These are phyloP conservation scores for Cyclura pinguis DNA, from an alignment of 2,797 vertebrate genomes.

Conservation along the genomic window DNA sequence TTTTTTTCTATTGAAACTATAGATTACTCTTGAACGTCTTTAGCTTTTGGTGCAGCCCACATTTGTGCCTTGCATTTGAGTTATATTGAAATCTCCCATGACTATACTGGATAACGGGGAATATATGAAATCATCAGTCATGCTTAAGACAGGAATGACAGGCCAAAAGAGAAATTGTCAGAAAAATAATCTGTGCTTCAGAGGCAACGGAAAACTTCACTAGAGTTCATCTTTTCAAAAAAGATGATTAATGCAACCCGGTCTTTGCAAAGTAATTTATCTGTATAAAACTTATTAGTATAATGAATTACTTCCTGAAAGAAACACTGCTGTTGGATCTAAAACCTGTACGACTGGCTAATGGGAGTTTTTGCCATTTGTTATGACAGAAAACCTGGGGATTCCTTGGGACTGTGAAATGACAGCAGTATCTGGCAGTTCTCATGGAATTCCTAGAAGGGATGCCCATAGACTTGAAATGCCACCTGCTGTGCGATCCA, in stretches of 20 bases:
- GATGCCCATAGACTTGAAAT: not conserved
- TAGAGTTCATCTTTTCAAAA: conserved; percentile 7
- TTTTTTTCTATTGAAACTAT: not conserved
- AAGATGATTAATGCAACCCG: conserved; percentile 19
- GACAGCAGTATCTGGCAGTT: not conserved
- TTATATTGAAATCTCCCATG: conserved; percentile 12
- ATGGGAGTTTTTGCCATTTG: conserved; percentile 3
- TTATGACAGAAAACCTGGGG: not conserved
- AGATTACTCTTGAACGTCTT: not conserved
- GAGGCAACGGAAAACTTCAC: conserved; percentile 10
- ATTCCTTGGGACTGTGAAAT: conserved; percentile 2
- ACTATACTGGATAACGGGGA: rapidly evolving
- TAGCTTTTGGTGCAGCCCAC: not conserved
- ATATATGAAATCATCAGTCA: not conserved
- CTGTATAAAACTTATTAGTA: conserved; percentile 10
- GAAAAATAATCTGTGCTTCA: conserved; percentile 25
- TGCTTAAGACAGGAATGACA: conserved; percentile 24
- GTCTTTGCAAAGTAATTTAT: conserved; percentile 38
- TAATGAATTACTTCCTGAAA: conserved; percentile 32
- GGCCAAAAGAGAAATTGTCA: conserved; percentile 4
- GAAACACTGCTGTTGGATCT: not conserved
- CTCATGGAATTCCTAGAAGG: not conserved
- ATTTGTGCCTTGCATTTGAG: not conserved
- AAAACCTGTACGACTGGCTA: not conserved
- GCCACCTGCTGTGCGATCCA: not conserved